A percentile compares a stretch with the other conserved stretches of the same genome.
Conservation (phyloP, 2,113 vertebrate species). For the Gulo gulo region DNA sequence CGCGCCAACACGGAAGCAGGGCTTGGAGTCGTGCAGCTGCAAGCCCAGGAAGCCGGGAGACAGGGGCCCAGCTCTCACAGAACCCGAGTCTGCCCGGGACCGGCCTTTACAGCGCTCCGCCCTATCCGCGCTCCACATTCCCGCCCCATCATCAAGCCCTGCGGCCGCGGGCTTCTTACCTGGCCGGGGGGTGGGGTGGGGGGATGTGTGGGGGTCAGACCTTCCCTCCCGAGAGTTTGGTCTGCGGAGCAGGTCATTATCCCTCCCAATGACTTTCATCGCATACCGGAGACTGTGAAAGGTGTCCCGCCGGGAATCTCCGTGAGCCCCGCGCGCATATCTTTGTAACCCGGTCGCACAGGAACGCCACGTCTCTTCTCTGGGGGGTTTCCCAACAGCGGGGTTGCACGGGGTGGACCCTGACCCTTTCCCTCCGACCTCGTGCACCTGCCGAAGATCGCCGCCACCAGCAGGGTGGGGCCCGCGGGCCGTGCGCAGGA, state of each 20-base stretch:
- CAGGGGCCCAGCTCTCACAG: too few relatives aligned
- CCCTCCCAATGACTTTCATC: accelerated
- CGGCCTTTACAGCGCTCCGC: too few relatives aligned
- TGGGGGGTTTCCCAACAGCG: not conserved
- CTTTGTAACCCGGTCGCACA: not conserved
- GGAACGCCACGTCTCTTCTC: not conserved
- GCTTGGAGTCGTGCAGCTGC: not conserved
- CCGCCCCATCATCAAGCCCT: too few relatives aligned
- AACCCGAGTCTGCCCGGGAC: accelerated
- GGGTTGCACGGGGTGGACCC: accelerated
- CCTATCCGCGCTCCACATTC: accelerated
- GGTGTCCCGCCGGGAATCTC: not conserved
- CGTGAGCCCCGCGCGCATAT: too few relatives aligned
- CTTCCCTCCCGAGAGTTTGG: too few relatives aligned
- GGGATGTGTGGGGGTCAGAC: too few relatives aligned
- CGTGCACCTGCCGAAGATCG: too few relatives aligned
- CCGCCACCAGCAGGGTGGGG: too few relatives aligned
- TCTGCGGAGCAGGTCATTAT: too few relatives aligned
- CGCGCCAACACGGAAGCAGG: not conserved
- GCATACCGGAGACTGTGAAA: not conserved
- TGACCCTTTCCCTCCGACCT: too few relatives aligned
- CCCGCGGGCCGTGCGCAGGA: accelerated
- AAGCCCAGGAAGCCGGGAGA: too few relatives aligned
- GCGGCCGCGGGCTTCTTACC: not conserved
- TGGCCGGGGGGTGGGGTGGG: too few relatives aligned